Evolutionary conservation across 1,140 invertebrate genomes (phyloP).

Genomic region (Melitaea cinxia): DNA sequence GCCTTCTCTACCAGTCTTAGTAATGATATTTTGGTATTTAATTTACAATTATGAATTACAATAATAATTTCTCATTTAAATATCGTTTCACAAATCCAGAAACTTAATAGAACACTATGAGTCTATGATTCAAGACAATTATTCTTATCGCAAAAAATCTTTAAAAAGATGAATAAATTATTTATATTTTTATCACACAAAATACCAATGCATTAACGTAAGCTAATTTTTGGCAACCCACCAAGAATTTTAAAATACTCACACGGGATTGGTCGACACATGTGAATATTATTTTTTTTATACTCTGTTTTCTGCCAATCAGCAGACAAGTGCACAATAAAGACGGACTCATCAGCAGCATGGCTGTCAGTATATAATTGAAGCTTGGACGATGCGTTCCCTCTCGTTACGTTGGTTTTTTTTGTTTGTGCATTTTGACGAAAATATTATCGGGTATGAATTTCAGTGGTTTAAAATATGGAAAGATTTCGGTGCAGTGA

Average conservation of each 20-base stretch:
- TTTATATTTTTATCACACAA: conserved; percentile 1
- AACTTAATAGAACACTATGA: too few species aligned
- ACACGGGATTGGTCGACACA: conserved; percentile 60
- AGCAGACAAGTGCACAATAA: conserved; percentile 85
- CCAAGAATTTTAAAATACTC: conserved; percentile 60
- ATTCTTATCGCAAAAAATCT: too few species aligned
- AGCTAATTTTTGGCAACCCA: conserved; percentile 49
- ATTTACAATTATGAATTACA: too few species aligned
- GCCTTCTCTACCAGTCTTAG: too few species aligned
- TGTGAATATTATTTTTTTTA: conserved; percentile 63
- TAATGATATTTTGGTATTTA: too few species aligned
- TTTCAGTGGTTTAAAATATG: conserved; percentile 73
- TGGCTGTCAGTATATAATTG: conserved; percentile 95
- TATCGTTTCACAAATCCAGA: too few species aligned
- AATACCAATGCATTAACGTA: not conserved
- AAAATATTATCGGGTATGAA: conserved; percentile 78
- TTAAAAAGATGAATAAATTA: not conserved
- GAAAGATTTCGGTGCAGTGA: conserved; percentile 73
- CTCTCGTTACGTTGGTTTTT: conserved; percentile 83
- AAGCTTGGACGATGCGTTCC: conserved; percentile 90
- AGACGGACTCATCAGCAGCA: conserved; percentile 90
- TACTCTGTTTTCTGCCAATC: conserved; percentile 81
- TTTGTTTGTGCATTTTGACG: conserved; percentile 78
- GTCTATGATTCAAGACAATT: too few species aligned
- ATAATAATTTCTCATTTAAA: too few species aligned